Percentiles rank a stretch among this genome's conserved stretches.
Conservation (phyloP, 2,888 invertebrate genomes). For the Iphiclides podalirius region DNA sequence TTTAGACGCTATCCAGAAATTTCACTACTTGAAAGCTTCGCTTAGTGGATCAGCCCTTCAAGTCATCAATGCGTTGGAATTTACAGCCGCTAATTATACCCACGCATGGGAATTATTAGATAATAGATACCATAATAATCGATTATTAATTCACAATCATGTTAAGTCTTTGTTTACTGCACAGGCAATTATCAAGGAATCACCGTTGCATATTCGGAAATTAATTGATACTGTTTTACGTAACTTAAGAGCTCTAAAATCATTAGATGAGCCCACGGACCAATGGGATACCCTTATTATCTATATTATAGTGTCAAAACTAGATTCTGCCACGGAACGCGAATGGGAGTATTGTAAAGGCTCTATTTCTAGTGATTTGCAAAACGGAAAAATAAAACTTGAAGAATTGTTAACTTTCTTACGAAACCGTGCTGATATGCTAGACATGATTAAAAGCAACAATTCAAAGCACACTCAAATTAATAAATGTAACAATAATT, state of each 20-base stretch:
- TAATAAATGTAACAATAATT: too few relatives aligned
- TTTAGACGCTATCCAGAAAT: slow-evolving; percentile 24
- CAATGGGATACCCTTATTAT: slow-evolving; percentile 26
- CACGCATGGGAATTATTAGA: slow-evolving; percentile 26
- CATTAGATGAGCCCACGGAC: slow-evolving; percentile 24
- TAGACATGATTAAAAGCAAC: too few relatives aligned
- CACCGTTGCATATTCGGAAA: slow-evolving; percentile 21
- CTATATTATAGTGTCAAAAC: slow-evolving; percentile 24
- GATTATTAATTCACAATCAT: slow-evolving; percentile 29
- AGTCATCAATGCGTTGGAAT: slow-evolving; percentile 25
- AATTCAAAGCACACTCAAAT: too few relatives aligned
- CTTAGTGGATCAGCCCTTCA: slow-evolving; percentile 14
- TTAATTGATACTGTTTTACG: slow-evolving; percentile 25
- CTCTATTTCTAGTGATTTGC: background rate
- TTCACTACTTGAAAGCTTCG: slow-evolving; percentile 13
- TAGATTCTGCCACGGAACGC: slow-evolving; percentile 21
- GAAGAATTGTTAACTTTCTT: slow-evolving; percentile 1
- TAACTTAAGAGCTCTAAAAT: slow-evolving; percentile 15
- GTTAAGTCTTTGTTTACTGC: slow-evolving; percentile 25
- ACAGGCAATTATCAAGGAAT: slow-evolving; percentile 23
- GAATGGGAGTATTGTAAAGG: slow-evolving; percentile 24
- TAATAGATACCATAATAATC: slow-evolving; percentile 25
- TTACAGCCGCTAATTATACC: slow-evolving; percentile 24
- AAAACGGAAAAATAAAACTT: slow-evolving; percentile 6
- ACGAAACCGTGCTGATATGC: too few relatives aligned